Evolutionary conservation across 2,797 vertebrate genomes (phyloP).

Genomic region (Cyprinella venusta): DNA sequence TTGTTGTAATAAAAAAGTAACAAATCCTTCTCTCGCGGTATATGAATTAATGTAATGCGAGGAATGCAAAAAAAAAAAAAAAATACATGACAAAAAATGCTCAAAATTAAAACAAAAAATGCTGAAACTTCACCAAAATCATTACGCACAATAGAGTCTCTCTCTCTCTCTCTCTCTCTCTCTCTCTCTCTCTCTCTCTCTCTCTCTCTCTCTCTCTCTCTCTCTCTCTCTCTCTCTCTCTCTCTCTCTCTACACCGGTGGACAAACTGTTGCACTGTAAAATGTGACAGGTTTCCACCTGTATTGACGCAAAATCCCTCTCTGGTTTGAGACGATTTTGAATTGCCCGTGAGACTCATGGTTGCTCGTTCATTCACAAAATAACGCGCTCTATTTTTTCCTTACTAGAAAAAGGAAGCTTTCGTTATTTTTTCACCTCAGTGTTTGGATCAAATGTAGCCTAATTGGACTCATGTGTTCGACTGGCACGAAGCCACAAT

Average conservation of each 20-base stretch:
- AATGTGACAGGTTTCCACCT: not conserved
- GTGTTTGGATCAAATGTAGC: not conserved
- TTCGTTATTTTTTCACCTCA: not conserved
- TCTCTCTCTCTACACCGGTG: not conserved
- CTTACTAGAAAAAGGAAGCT: not conserved
- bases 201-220: not conserved
- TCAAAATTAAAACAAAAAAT: too few relatives aligned
- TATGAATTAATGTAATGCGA: too few relatives aligned
- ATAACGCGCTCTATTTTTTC: not conserved
- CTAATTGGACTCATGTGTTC: not conserved
- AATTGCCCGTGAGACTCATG: not conserved
- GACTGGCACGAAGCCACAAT: not conserved
- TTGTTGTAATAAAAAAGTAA: too few relatives aligned
- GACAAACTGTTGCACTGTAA: not conserved
- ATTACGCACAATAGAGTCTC: not conserved
- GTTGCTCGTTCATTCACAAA: not conserved
- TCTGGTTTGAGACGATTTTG: not conserved
- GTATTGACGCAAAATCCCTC: not conserved
- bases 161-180: slow-evolving; percentile 11
- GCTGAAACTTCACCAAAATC: too few relatives aligned
- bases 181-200: not conserved
- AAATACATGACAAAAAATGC: too few relatives aligned
- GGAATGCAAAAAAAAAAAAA: too few relatives aligned
- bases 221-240: not conserved
- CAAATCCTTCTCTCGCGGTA: too few relatives aligned